A percentile compares a stretch with the other conserved stretches of the same genome.
Conservation (phyloP, 2,797 vertebrate species). For the Anableps anableps region DNA sequence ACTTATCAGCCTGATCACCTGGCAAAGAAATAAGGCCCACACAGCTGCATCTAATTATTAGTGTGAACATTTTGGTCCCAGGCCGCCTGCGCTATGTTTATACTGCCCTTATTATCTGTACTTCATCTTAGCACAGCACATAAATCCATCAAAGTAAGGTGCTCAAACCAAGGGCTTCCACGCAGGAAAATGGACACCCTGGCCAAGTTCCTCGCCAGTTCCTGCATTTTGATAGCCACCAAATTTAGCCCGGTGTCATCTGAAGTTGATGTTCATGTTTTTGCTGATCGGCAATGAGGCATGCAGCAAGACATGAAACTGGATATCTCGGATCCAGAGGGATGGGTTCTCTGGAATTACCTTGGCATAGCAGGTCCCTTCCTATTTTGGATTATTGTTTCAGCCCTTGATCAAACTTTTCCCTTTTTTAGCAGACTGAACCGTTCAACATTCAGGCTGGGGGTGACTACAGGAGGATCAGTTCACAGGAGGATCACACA, state of each 20-base stretch:
- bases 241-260: constrained; percentile 81
- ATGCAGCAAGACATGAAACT: constrained; percentile 68
- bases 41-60: constrained; percentile 60
- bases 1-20: constrained; percentile 22
- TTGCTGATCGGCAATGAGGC: constrained; percentile 71
- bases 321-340: constrained; percentile 70
- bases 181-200: constrained; percentile 71
- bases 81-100: constrained; percentile 53
- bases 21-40: constrained; percentile 30
- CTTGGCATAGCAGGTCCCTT: constrained; percentile 39
- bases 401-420: constrained; percentile 74
- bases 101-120: constrained; percentile 36
- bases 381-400: constrained; percentile 70
- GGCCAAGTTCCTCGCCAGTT: constrained; percentile 61
- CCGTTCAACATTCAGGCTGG: constrained; percentile 38
- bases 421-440: constrained; percentile 74
- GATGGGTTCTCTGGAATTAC: constrained; percentile 73
- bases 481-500: constrained; percentile 49
- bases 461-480: constrained; percentile 49
- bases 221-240: constrained; percentile 76
- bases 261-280: constrained; percentile 80
- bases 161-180: constrained; percentile 70
- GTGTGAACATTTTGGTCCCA: constrained; percentile 58
- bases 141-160: constrained; percentile 51
- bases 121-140: constrained; percentile 23